Percentiles rank a stretch among this genome's conserved stretches.
Evolutionary conservation across 2,888 invertebrate species (phyloP).

Genomic region (Spilosoma lubricipeda): DNA sequence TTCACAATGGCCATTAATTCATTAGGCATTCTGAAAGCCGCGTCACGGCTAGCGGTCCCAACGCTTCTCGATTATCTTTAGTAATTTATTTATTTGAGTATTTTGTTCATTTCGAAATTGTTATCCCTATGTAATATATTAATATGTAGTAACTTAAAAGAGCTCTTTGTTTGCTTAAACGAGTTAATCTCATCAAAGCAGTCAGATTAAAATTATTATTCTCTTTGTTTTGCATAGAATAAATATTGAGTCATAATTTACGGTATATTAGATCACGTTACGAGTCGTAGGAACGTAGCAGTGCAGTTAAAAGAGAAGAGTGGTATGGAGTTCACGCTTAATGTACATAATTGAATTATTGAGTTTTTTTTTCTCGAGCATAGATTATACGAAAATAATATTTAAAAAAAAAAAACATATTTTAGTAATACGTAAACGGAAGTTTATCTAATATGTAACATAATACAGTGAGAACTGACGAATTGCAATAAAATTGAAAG

Average conservation of each 20-base stretch:
- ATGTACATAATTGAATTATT: too few species aligned
- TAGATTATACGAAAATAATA: too few species aligned
- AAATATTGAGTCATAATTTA: neutral
- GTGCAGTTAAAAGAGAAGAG: neutral
- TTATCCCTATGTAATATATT: neutral
- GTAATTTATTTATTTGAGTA: slow-evolving; percentile 43
- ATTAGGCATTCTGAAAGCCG: slow-evolving; percentile 56
- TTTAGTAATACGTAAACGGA: neutral
- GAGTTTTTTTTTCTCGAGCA: too few species aligned
- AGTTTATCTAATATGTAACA: neutral
- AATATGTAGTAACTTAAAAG: too few species aligned
- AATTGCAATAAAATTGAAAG: slow-evolving; percentile 3
- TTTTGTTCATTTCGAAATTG: slow-evolving; percentile 12
- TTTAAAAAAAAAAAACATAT: too few species aligned
- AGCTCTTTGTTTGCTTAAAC: neutral
- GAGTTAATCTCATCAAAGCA: neutral
- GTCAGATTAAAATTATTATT: neutral
- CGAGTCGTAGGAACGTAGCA: neutral
- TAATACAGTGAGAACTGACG: neutral
- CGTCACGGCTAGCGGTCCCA: slow-evolving; percentile 47
- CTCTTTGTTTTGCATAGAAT: neutral
- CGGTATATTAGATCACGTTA: neutral
- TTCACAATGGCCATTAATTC: slow-evolving; percentile 71
- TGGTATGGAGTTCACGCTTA: too few species aligned
- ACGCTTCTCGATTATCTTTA: slow-evolving; percentile 30